Evolutionary conservation across 2,797 vertebrate species (phyloP), one percentile per base, ranked within the genome.

Genomic region (Lophotriccus pileatus): DNA sequence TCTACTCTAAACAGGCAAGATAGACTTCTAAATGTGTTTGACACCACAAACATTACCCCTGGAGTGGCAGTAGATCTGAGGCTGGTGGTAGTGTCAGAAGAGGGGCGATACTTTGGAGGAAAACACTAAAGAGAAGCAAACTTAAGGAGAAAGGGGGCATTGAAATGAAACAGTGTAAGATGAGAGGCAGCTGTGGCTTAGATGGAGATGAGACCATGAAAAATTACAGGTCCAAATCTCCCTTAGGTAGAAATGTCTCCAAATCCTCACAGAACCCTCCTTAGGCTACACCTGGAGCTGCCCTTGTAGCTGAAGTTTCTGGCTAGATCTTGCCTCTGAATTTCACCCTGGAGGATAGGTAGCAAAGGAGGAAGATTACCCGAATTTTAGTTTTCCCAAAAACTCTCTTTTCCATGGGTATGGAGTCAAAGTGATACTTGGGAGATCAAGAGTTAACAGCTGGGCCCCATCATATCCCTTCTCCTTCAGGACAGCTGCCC

Each of bases 401-500:
- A 89, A 77, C 9, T 14, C 18, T 20, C 3, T 72, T 44, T 44
- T 60, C 7, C 11, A 4, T 37, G 10, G 10, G 56, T 76, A 56
- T 70, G 27, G 44, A 13, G 37, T 78, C 55, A 69, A 32, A 64
- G 20, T 6, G 6, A 59, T 52, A 44, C 14, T 46, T 58, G 44
- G 25, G 63, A 87, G 14, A 70, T 24, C 10, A 77, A 49, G 56
- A 89, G 30, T 83, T 91, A 78, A 79, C 64, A 92, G 49, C 50
- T 88, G 55, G 14, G 39, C 9, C 37, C 21, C 39, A 27, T 67
- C 62, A 55, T 56, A 55, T 13, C 20, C 30, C 14, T 79, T 80
- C 46, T 91, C 10, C 37, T 83, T 37, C 84, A 93, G 69, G 58
- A 89, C n/a, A 89, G 53, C 63, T 75, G 43, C 52, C 89, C n/a